Evolutionary conservation across 1,140 invertebrate species (phyloP), one percentile per base, ranked within the genome.

Genomic region (Daktulosphaira vitifoliae): DNA sequence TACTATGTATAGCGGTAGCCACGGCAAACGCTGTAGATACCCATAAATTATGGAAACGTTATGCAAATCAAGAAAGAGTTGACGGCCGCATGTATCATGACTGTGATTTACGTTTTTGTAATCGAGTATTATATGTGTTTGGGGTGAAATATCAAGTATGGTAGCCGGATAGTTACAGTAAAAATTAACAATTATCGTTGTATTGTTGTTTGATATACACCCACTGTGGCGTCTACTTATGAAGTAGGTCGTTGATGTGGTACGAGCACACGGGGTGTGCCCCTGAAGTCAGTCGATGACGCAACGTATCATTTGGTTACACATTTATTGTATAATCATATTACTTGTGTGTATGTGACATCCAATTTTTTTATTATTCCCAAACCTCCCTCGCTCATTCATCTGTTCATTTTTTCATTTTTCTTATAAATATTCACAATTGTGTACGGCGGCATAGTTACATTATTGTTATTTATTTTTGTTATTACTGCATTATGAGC

Each of bases 371-470:
- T 59, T 59, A 5, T 42, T 25, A 39, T 44, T 15, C n/a, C 26
- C 20, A 4, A 20, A 11, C 52, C 53, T 4, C 20, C 39, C 13
- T 16, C 15, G 3, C 15, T n/a, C 38, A 3, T 42, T 20, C 53
- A 25, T 25, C 38, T 25, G 11, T 22, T 3, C 15, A 29, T 29
- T 11, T 46, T 44, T 9, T 46, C 39, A 22, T 59, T 48, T 29
- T 46, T 62, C 42, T 62, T 46, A 62, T 62, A 62, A 62, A 62
- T 46, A 62, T 62, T 62, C 56, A 62, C 56, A 39, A 62, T 62
- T 46, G 56, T 62, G n/a, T 62, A 62, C 26, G 16, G n/a, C 18
- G 2, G 3, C 9, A 20, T 18, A 16, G 20, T n/a, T 56, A 42
- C n/a, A n/a, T 42, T 56, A 53, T 38, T 38, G 15, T 52, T 33